Conservation (phyloP, 2,797 vertebrate species). For the Vultur gryphus region DNA sequence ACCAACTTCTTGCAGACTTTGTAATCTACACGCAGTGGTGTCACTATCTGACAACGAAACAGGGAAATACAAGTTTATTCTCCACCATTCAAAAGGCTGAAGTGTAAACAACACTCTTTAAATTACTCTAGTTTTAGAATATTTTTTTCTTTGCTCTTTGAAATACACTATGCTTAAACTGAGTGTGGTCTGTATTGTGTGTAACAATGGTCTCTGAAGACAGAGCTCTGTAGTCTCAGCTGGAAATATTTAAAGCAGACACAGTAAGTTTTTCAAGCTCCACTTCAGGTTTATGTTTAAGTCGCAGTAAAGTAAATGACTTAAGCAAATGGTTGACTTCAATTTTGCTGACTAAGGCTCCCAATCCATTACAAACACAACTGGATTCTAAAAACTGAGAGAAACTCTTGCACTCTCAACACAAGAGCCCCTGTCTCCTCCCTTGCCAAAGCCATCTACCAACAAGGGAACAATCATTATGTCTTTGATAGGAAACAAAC, state of each 20-base stretch:
- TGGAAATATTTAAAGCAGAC: neutral
- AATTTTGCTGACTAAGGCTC: neutral
- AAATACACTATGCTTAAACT: neutral
- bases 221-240: neutral
- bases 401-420: neutral
- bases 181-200: neutral
- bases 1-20: neutral
- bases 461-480: neutral
- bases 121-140: neutral
- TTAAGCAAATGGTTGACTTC: neutral
- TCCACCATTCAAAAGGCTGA: neutral
- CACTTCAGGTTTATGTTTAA: neutral
- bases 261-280: neutral
- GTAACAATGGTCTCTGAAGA: neutral
- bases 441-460: neutral
- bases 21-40: neutral
- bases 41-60: neutral
- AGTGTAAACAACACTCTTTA: neutral
- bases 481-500: neutral
- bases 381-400: neutral
- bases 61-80: neutral
- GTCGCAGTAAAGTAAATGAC: neutral
- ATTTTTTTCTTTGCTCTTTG: neutral
- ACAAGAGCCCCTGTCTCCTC: neutral
- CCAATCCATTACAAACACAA: neutral